Evolutionary conservation across 2,888 invertebrate genomes (phyloP).

Genomic region (Bhutanitis thaidina): DNA sequence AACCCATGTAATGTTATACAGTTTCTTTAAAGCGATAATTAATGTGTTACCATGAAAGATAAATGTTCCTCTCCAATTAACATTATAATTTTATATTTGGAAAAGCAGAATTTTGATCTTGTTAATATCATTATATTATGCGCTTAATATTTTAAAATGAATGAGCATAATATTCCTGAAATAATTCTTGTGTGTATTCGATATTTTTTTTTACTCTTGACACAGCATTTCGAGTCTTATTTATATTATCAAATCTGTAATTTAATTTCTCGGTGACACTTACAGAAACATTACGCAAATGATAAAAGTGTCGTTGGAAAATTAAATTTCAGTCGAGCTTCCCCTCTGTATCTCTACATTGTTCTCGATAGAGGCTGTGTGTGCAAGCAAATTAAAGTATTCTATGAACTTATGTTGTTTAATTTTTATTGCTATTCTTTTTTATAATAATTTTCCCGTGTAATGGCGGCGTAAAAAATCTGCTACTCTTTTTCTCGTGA

Average conservation of each 20-base stretch:
- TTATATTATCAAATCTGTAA: conserved; percentile 26
- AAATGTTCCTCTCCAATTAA: conserved; percentile 43
- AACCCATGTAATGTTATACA: conserved; percentile 55
- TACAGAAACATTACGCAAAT: conserved; percentile 9
- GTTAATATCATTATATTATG: conserved; percentile 4
- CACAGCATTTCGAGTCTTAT: conserved; percentile 34
- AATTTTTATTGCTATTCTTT: no score
- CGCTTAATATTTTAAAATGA: conserved; percentile 5
- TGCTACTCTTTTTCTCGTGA: no score
- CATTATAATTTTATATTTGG: conserved; percentile 11
- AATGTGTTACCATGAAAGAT: conserved; percentile 48
- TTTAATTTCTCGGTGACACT: conserved; percentile 4
- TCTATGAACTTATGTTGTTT: conserved; percentile 49
- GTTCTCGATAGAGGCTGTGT: conserved; percentile 77
- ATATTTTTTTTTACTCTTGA: conserved; percentile 14
- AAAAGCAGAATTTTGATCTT: conserved; percentile 6
- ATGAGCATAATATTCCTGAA: conserved; percentile 3
- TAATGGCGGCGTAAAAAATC: background rate
- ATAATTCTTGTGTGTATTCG: background rate
- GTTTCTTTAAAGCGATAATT: conserved; percentile 48
- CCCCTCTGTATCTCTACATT: conserved; percentile 46
- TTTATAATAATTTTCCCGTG: conserved; percentile 12
- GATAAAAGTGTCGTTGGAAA: conserved; percentile 24
- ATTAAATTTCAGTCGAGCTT: conserved; percentile 32
- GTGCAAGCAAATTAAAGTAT: conserved; percentile 79